Conservation (phyloP, 2,113 vertebrate species). For the Agelaius tricolor region DNA sequence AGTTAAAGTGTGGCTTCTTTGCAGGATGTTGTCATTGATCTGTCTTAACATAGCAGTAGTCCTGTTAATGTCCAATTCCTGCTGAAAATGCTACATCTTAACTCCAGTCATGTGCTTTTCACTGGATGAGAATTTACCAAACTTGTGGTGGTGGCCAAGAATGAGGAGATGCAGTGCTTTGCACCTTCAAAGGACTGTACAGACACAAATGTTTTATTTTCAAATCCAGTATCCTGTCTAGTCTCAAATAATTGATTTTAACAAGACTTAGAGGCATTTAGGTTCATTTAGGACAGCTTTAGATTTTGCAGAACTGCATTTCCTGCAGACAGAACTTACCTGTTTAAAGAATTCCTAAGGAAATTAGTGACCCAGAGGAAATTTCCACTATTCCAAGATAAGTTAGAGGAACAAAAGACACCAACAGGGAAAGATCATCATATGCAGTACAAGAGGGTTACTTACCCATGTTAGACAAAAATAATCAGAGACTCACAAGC, state of each 20-base stretch:
- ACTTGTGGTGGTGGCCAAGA: rapidly evolving
- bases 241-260: background rate
- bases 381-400: background rate
- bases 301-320: background rate
- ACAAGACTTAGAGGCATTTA: background rate
- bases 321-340: background rate
- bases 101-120: background rate
- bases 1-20: background rate
- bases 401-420: background rate
- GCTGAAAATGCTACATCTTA: background rate
- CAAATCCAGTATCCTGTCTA: background rate
- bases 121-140: background rate
- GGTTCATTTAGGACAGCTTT: background rate
- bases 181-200: background rate
- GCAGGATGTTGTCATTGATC: background rate
- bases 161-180: background rate
- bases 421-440: background rate
- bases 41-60: background rate
- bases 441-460: background rate
- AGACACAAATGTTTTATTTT: background rate
- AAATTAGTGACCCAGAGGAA: background rate
- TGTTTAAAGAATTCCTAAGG: background rate
- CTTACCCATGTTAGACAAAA: background rate
- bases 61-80: background rate
- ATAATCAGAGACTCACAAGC: background rate